Evolutionary conservation across 2,797 vertebrate species (phyloP), one percentile per base, ranked within the genome.

Genomic region (Cossypha niveicapilla): DNA sequence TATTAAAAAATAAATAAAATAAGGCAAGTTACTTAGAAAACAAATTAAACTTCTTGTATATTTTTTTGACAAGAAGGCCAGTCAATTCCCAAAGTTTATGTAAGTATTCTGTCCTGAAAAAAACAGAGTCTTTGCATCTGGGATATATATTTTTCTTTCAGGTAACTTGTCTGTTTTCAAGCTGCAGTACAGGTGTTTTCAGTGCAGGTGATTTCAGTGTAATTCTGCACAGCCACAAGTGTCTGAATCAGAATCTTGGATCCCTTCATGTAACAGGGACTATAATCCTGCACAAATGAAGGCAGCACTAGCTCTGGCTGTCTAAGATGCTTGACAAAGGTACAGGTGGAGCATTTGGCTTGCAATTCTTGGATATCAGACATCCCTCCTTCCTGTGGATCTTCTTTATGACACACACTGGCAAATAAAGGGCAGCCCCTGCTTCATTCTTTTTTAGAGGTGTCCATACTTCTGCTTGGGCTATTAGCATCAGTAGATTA

Each of bases 321-420:
- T 30, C 41, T 60, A 32, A 45, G 25, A 15, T 48, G 35, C 19
- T 48, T 51, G 15, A 44, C 28, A 77, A 50, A 80, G 4, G 7
- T 25, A 34, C 34, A 63, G 50, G 8, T 13, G 23, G 61, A 92
- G 24, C 15, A 42, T 21, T 30, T 35, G 56, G 18, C 28, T 71
- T 35, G 39, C 3, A 32, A 3, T 30, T 91, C 83, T 58, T 44
- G 32, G 3, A 28, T 54, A 24, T 39, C 30, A 61, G 47, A 18
- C 11, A 54, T 32, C 27, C 5, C 15, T 71, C 77, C 24, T 67
- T 84, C 6, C 7, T 9, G 10, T 28, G 57, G 23, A 34, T 57
- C n/a, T 70, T 50, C 39, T 50, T 66, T 35, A 28, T 9, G 7
- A 35, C 0, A 1, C 2, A 0, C 3, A 2, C 56, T 41, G 53